These are phyloP conservation scores for Copsychus sechellarum DNA, from an alignment of 2,113 vertebrate species.

Conservation along the genomic window DNA sequence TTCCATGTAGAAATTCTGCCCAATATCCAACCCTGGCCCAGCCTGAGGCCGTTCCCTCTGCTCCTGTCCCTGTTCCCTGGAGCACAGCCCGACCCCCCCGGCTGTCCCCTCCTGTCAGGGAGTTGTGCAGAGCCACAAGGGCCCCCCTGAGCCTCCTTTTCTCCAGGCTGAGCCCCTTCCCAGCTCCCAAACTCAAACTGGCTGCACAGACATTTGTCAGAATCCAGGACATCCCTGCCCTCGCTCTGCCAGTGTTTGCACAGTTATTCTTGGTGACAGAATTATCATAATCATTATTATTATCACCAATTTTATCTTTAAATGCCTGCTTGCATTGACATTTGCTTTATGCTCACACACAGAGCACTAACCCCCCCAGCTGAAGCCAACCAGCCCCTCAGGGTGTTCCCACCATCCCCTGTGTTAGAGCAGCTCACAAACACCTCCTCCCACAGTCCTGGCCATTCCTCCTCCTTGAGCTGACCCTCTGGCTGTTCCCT, in stretches of 20 bases:
- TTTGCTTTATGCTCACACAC: neutral
- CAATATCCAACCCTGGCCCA: neutral
- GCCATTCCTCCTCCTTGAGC: neutral
- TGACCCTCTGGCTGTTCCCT: neutral
- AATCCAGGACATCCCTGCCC: neutral
- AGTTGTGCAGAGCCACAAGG: neutral
- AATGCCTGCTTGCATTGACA: neutral
- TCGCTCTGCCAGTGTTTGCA: neutral
- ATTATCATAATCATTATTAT: neutral
- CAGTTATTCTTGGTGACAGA: neutral
- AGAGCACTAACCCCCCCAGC: neutral
- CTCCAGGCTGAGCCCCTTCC: neutral
- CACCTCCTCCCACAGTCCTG: neutral
- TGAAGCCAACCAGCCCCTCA: neutral
- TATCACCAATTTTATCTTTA: neutral
- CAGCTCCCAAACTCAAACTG: neutral
- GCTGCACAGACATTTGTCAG: neutral
- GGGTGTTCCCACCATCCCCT: neutral
- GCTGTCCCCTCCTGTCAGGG: neutral
- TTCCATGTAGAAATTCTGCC: neutral
- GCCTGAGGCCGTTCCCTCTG: neutral
- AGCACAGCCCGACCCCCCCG: neutral
- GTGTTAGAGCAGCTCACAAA: neutral
- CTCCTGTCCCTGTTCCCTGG: neutral
- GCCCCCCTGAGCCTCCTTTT: neutral